These are phyloP conservation scores for Elgonia sp. DNA, from an alignment of 2,888 invertebrate genomes.

Conservation along the genomic window DNA sequence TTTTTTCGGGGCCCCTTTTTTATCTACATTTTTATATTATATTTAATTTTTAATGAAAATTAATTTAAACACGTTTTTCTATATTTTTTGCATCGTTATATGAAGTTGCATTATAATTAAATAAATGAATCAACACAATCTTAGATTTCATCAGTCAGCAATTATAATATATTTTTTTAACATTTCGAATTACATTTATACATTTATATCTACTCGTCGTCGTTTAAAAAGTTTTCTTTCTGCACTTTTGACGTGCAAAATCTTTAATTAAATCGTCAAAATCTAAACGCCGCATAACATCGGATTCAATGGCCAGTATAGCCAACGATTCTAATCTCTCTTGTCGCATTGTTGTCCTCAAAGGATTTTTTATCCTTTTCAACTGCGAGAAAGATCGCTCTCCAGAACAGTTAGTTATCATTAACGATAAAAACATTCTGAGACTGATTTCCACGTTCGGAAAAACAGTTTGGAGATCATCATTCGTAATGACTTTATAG, in stretches of 20 bases:
- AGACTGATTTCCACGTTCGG: constrained; percentile 55
- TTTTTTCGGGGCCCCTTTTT: too few species aligned
- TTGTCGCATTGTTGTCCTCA: constrained; percentile 52
- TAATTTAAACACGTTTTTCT: too few species aligned
- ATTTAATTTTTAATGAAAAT: too few species aligned
- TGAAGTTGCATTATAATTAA: too few species aligned
- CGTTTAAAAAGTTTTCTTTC: constrained; percentile 43
- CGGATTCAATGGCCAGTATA: constrained; percentile 42
- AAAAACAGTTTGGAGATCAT: constrained; percentile 46
- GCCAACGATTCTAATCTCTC: constrained; percentile 32
- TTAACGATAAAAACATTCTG: constrained; percentile 49
- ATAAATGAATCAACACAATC: too few species aligned
- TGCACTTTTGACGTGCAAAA: constrained; percentile 33
- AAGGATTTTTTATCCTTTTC: constrained; percentile 48
- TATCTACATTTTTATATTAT: too few species aligned
- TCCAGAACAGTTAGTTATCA: constrained; percentile 60
- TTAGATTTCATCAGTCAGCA: too few species aligned
- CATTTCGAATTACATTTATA: too few species aligned
- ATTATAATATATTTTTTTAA: too few species aligned
- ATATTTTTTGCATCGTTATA: too few species aligned
- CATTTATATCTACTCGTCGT: background rate
- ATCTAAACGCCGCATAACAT: constrained; percentile 36
- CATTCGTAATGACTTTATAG: constrained; percentile 44
- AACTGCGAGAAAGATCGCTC: constrained; percentile 60
- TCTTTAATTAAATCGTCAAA: constrained; percentile 47